These are phyloP conservation scores for Mercenaria mercenaria DNA, from an alignment of 1,140 invertebrate genomes.

Conservation along the genomic window DNA sequence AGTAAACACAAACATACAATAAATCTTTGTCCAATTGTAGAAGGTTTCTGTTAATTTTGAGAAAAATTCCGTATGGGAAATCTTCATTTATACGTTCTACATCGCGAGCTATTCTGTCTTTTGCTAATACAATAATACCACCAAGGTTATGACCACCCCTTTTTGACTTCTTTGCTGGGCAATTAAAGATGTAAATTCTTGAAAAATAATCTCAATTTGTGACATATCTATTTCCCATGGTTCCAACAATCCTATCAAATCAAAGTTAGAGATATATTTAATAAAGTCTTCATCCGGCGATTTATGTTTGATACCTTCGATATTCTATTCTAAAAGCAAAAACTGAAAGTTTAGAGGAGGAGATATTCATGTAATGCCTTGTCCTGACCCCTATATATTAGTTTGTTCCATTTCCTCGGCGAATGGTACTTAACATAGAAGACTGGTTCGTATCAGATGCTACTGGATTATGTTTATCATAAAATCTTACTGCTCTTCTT, in stretches of 20 bases:
- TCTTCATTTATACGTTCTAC: no score
- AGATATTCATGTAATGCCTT: neutral
- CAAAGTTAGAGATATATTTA: no score
- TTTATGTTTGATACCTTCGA: neutral
- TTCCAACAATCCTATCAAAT: neutral
- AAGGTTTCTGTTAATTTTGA: no score
- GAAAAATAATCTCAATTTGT: neutral
- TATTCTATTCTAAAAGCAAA: no score
- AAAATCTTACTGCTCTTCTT: neutral
- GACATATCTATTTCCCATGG: neutral
- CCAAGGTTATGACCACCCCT: neutral
- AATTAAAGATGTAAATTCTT: neutral
- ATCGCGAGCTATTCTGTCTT: no score
- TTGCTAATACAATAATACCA: no score
- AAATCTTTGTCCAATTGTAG: no score
- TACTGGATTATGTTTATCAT: no score
- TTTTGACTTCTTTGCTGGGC: neutral
- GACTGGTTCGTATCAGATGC: no score
- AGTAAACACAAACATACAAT: no score
- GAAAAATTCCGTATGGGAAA: no score
- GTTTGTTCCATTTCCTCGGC: neutral
- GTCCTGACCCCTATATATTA: neutral
- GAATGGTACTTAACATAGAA: neutral
- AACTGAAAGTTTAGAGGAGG: neutral
- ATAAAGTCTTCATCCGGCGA: no score